A percentile compares a stretch with the other conserved stretches of the same genome.
Evolutionary conservation across 2,888 invertebrate species (phyloP).

Genomic region (Apamea sordens): DNA sequence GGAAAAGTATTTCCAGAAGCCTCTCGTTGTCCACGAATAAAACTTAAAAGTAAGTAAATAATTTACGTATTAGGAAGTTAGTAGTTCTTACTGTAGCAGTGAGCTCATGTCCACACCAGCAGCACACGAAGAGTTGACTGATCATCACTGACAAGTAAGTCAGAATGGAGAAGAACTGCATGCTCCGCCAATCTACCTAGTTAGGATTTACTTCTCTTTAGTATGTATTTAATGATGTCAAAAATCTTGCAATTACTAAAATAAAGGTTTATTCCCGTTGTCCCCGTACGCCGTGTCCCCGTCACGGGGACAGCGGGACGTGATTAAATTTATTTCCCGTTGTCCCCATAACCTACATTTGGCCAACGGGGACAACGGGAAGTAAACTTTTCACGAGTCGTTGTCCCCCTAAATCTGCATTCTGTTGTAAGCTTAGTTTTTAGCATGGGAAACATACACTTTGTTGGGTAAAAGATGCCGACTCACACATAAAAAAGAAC

Average conservation of each 20-base stretch:
- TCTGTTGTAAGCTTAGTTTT: no score
- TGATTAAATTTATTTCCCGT: no score
- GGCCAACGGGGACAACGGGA: no score
- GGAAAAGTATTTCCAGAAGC: not conserved
- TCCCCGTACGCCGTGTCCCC: no score
- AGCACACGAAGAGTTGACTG: slow-evolving; percentile 87
- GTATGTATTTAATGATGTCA: not conserved
- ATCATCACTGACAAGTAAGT: slow-evolving; percentile 86
- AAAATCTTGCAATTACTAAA: not conserved
- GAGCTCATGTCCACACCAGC: slow-evolving; percentile 90
- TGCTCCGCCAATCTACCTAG: slow-evolving; percentile 83
- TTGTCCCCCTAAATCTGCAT: no score
- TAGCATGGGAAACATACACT: no score
- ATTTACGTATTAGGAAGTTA: not conserved
- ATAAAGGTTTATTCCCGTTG: no score
- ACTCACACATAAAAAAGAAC: no score
- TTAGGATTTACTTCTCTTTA: not conserved
- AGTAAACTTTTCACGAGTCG: no score
- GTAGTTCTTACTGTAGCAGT: slow-evolving; percentile 75
- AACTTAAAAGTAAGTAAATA: not conserved
- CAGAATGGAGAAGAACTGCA: slow-evolving; percentile 84
- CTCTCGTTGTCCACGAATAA: not conserved
- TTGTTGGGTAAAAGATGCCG: no score
- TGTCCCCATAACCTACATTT: no score
- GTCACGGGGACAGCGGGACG: no score